phyloP scores from a whole-genome alignment of 1,140 invertebrate genomes.

The Zaprionus kolodkinae region DNA sequence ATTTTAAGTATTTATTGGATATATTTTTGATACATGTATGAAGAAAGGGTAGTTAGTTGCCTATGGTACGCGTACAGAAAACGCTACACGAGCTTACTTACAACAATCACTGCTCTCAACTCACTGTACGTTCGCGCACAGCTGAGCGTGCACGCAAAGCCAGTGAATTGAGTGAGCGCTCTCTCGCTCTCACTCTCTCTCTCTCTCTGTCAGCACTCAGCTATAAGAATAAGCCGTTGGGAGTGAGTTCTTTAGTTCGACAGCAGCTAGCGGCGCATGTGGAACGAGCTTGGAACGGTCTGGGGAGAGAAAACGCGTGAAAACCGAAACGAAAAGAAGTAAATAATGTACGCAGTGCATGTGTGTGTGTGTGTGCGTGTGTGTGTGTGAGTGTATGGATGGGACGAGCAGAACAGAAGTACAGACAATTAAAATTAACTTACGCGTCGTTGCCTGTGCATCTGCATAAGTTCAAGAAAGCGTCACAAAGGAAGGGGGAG shows the following conservation, averaged over 20 bases:
- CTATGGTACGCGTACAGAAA: not conserved
- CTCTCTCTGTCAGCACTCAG: slow-evolving; percentile 13
- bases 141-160: slow-evolving; percentile 33
- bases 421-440: slow-evolving; percentile 3
- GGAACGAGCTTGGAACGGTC: slow-evolving; percentile 36
- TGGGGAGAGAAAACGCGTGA: slow-evolving; percentile 32
- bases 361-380: not conserved
- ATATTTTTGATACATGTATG: not conserved
- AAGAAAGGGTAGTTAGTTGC: not conserved
- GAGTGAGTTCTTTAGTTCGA: slow-evolving; percentile 66
- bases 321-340: slow-evolving; percentile 49
- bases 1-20: no score
- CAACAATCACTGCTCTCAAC: not conserved
- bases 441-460: slow-evolving; percentile 3
- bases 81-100: not conserved
- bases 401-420: not conserved
- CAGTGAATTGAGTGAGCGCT: not conserved
- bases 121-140: slow-evolving; percentile 43
- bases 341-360: slow-evolving; percentile 53
- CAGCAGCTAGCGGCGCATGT: slow-evolving; percentile 57
- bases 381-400: not conserved
- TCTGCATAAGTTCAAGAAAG: slow-evolving; percentile 12
- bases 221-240: slow-evolving; percentile 64
- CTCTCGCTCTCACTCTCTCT: slow-evolving; percentile 18
- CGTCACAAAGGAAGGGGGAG: not conserved